Evolutionary conservation across 2,113 vertebrate genomes (phyloP).

Genomic region (Ptyas mucosa): DNA sequence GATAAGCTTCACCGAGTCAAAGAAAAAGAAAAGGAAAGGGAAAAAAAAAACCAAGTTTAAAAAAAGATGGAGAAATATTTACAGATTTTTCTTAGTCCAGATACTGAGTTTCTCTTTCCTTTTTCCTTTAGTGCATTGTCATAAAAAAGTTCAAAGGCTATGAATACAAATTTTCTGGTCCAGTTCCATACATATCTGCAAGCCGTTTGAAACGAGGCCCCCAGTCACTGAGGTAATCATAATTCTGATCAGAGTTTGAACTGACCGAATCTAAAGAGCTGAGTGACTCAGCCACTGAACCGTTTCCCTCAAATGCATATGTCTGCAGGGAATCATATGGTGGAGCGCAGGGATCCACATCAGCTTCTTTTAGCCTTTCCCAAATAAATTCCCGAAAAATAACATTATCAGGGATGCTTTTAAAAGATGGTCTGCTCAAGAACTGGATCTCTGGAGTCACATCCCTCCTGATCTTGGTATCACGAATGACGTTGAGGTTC

Average conservation of each 20-base stretch:
- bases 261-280: slow-evolving; percentile 93
- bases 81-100: slow-evolving; percentile 61
- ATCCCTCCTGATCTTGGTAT: slow-evolving; percentile 83
- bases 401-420: slow-evolving; percentile 88
- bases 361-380: slow-evolving; percentile 92
- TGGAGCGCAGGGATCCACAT: slow-evolving; percentile 85
- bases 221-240: slow-evolving; percentile 96
- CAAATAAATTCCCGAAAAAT: slow-evolving; percentile 96
- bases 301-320: slow-evolving; percentile 90
- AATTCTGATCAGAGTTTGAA: slow-evolving; percentile 96
- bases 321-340: slow-evolving; percentile 96
- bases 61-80: slow-evolving; percentile 72
- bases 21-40: not conserved
- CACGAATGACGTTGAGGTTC: slow-evolving; percentile 87
- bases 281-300: slow-evolving; percentile 90
- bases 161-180: slow-evolving; percentile 79
- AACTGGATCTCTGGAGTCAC: slow-evolving; percentile 90
- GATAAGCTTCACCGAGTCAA: slow-evolving; percentile 63
- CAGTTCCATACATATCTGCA: slow-evolving; percentile 92
- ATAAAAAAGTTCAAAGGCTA: slow-evolving; percentile 73
- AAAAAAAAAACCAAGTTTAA: slow-evolving; percentile 43
- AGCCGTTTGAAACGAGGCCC: slow-evolving; percentile 94
- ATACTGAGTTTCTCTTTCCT: slow-evolving; percentile 48
- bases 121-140: slow-evolving; percentile 61
- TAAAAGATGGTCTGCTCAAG: slow-evolving; percentile 82